Evolutionary conservation across 1,140 invertebrate species (phyloP), one percentile per base, ranked within the genome.

Genomic region (Leptinotarsa texana): DNA sequence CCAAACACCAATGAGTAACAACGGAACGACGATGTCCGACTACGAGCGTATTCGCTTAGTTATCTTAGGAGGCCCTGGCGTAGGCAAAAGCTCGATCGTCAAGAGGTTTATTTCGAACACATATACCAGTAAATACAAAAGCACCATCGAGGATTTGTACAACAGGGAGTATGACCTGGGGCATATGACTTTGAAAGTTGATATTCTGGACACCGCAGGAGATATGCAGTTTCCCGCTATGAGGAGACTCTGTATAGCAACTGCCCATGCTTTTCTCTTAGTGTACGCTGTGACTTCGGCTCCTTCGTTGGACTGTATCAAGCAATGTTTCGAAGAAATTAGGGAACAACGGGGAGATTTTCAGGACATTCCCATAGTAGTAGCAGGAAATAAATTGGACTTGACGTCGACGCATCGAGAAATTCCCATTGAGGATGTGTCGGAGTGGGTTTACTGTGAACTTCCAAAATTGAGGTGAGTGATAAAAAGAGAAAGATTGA

Each of bases 111-210:
- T 97, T n/a, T 93, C 92, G 82, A 93, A 95, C 82, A 92, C 91
- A 11, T 97, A 94, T 83, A 89, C 88, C 15, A 93, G 95, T 78
- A 93, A 93, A 80, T 96, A 97, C 83, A 89, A 92, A 77, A 92
- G 94, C 75, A 97, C 96, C 1, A 93, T 97, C 3, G 96, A 97
- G 83, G 96, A 97, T 84, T 87, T 97, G 3, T 96, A 95, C 83
- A 95, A 92, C 80, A 88, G 93, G 67, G 94, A 96, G 85, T 97
- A 94, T 83, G 91, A 94, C 78, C 87, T 96, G 47, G 89, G 90
- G 4, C 89, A 90, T 48, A 89, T 92, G 75, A 93, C 91, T 4
- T 86, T 94, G 13, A 94, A 94, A 87, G 94, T 96, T 57, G 95
- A 97, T 83, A 93, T 97, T 63, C 83, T 97, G 79, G 95, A 96